Percentiles rank a stretch among this genome's conserved stretches.
Conservation (phyloP, 2,888 invertebrate species). For the Athrips mouffetella region DNA sequence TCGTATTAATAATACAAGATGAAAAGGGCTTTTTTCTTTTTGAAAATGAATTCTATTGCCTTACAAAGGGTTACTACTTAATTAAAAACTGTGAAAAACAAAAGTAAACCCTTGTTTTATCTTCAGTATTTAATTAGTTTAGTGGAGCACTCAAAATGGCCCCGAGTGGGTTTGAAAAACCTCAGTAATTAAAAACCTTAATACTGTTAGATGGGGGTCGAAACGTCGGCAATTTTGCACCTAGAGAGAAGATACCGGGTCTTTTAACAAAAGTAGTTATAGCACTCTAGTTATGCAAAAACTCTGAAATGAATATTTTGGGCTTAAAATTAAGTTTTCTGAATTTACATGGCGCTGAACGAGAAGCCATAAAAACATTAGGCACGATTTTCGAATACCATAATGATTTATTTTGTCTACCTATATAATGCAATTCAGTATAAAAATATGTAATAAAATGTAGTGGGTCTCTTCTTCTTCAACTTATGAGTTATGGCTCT, state of each 20-base stretch:
- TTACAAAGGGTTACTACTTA: not conserved
- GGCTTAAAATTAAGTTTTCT: too few species aligned
- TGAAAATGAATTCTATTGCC: not conserved
- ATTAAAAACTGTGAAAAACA: not conserved
- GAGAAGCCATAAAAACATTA: too few species aligned
- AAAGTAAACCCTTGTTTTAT: not conserved
- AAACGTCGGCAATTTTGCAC: slow-evolving; percentile 26
- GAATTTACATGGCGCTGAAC: too few species aligned
- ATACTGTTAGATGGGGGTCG: slow-evolving; percentile 30
- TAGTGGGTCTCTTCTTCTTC: too few species aligned
- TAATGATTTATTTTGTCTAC: too few species aligned
- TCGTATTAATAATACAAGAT: too few species aligned
- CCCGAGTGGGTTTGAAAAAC: slow-evolving; percentile 54
- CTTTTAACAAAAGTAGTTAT: not conserved
- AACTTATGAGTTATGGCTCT: too few species aligned
- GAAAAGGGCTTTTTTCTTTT: too few species aligned
- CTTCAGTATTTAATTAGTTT: slow-evolving; percentile 31
- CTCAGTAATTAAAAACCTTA: slow-evolving; percentile 36
- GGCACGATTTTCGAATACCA: too few species aligned
- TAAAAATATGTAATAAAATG: too few species aligned
- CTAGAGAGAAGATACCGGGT: not conserved
- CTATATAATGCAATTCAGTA: too few species aligned
- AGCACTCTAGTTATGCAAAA: not conserved
- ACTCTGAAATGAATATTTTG: too few species aligned
- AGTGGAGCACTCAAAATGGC: slow-evolving; percentile 40